Evolutionary conservation across 1,140 invertebrate species (phyloP).

Genomic region (Leptinotarsa defecta): DNA sequence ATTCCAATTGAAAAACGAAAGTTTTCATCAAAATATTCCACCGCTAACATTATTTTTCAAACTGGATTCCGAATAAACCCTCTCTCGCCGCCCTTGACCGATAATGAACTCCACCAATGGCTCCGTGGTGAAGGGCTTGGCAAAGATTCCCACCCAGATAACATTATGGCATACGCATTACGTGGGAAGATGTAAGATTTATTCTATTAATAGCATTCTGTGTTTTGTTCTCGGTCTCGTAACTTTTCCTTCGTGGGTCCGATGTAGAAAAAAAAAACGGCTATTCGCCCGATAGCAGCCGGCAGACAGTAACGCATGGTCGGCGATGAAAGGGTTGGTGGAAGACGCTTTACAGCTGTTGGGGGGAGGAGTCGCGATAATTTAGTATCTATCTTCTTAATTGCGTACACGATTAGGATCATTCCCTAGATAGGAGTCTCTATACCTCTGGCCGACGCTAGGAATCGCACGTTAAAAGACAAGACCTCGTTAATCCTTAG

Average conservation of each 20-base stretch:
- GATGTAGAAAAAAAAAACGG: conserved; percentile 12
- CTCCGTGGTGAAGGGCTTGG: conserved; percentile 22
- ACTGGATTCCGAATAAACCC: not conserved
- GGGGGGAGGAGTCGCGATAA: not conserved
- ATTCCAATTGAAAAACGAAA: too few relatives aligned
- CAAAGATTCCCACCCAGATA: conserved; percentile 26
- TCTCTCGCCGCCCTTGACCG: not conserved
- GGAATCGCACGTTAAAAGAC: too few relatives aligned
- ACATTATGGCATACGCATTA: conserved; percentile 19
- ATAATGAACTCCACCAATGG: not conserved
- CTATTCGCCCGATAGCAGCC: conserved; percentile 5
- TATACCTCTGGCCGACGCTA: too few relatives aligned
- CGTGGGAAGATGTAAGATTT: conserved; percentile 28
- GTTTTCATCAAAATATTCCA: too few relatives aligned
- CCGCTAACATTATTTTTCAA: too few relatives aligned
- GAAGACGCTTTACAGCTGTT: not conserved
- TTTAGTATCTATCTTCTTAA: too few relatives aligned
- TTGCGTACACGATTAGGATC: too few relatives aligned
- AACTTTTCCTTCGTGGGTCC: conserved; percentile 14
- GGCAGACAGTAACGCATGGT: not conserved
- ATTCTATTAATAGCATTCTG: conserved; percentile 27
- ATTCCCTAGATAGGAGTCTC: too few relatives aligned
- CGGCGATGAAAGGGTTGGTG: not conserved
- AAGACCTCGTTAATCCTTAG: too few relatives aligned
- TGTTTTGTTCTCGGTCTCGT: conserved; percentile 23